A percentile compares a stretch with the other conserved stretches of the same genome.
phyloP scores from a whole-genome alignment of 2,797 vertebrate genomes.

The Macropodus opercularis region DNA sequence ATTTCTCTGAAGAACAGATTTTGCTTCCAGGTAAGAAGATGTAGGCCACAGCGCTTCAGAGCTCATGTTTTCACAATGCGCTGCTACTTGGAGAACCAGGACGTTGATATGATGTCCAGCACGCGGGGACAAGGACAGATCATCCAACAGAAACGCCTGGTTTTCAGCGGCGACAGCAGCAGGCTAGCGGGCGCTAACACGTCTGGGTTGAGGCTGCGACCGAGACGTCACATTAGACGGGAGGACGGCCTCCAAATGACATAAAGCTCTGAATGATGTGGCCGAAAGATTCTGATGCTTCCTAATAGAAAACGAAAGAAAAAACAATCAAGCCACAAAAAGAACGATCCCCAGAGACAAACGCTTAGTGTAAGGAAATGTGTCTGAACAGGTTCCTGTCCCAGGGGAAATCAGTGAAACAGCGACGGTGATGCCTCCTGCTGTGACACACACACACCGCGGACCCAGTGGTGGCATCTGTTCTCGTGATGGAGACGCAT shows the following conservation, averaged over 20 bases:
- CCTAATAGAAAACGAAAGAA: no score
- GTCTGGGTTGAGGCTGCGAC: no score
- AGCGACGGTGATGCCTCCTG: constrained; percentile 13
- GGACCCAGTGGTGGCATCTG: constrained; percentile 24
- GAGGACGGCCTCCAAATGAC: no score
- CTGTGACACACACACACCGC: background rate
- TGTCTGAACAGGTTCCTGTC: constrained; percentile 39
- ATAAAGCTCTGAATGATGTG: no score
- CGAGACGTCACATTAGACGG: no score
- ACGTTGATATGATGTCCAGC: no score
- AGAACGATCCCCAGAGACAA: background rate
- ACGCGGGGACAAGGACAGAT: no score
- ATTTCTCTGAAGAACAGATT: constrained; percentile 51
- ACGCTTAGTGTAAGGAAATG: background rate
- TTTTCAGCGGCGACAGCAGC: no score
- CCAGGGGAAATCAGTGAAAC: constrained; percentile 22
- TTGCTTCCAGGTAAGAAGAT: constrained; percentile 49
- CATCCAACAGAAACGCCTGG: no score
- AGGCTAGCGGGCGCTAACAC: no score
- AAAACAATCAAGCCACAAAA: no score
- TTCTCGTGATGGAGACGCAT: constrained; percentile 37
- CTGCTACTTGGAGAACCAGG: constrained; percentile 1
- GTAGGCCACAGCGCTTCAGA: constrained; percentile 38
- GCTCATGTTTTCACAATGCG: constrained; percentile 53
- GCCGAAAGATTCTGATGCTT: no score